Evolutionary conservation across 2,113 vertebrate genomes (phyloP).

Genomic region (Cyphomyrus plagiostoma): DNA sequence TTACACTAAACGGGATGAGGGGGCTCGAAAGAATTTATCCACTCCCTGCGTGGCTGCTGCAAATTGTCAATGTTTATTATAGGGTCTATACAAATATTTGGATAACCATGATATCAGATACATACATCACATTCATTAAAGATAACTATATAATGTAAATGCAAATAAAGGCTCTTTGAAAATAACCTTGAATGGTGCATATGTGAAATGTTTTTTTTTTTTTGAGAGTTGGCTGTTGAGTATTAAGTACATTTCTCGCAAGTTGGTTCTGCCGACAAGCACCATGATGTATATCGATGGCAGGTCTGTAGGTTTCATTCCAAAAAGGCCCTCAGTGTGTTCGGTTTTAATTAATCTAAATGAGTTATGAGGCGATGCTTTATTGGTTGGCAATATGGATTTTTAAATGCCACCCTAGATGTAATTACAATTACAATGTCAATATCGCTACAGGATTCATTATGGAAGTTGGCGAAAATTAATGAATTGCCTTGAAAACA

Average conservation of each 20-base stretch:
- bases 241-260: background rate
- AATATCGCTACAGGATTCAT: background rate
- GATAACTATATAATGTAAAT: background rate
- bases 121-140: background rate
- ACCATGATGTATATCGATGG: background rate
- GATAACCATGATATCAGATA: background rate
- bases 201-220: background rate
- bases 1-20: constrained; percentile 2
- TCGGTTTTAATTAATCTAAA: background rate
- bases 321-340: background rate
- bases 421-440: constrained; percentile 1
- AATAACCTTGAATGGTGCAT: background rate
- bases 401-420: background rate
- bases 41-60: background rate
- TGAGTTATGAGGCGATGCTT: background rate
- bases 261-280: background rate
- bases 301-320: background rate
- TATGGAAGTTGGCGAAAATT: constrained; percentile 16
- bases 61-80: background rate
- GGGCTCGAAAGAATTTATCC: background rate
- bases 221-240: background rate
- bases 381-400: background rate
- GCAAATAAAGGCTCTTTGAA: background rate
- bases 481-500: constrained; percentile 32
- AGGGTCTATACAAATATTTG: background rate